Evolutionary conservation across 2,888 invertebrate species (phyloP).

Genomic region (Dinocampus coccinellae): DNA sequence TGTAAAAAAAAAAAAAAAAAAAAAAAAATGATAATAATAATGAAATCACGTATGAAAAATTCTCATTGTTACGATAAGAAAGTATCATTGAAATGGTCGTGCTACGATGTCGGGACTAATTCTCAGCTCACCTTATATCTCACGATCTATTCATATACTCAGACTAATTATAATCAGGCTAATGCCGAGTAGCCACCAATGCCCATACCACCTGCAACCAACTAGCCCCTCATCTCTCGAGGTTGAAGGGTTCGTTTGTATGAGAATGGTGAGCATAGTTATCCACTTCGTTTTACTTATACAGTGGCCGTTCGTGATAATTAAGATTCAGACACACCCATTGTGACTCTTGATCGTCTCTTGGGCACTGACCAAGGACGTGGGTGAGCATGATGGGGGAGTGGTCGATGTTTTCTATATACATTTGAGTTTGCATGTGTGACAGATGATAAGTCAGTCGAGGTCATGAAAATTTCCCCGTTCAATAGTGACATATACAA

Average conservation of each 20-base stretch:
- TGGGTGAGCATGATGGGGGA: conserved; percentile 51
- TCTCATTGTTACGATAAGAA: background rate
- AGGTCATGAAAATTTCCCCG: background rate
- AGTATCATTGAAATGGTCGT: background rate
- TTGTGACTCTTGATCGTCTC: conserved; percentile 62
- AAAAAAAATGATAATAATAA: too few species aligned
- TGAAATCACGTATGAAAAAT: background rate
- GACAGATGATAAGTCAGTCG: background rate
- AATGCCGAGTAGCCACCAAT: conserved; percentile 61
- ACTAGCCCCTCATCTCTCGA: conserved; percentile 26
- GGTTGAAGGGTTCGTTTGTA: conserved; percentile 32
- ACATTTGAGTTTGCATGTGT: conserved; percentile 21
- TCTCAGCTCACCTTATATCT: conserved; percentile 60
- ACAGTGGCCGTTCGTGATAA: conserved; percentile 54
- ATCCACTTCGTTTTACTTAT: conserved; percentile 34
- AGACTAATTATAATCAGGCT: conserved; percentile 70
- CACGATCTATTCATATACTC: conserved; percentile 65
- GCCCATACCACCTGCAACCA: conserved; percentile 34
- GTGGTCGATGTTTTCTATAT: conserved; percentile 54
- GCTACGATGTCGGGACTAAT: conserved; percentile 9
- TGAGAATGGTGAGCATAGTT: conserved; percentile 16
- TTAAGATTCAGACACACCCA: conserved; percentile 70
- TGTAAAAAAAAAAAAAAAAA: too few species aligned
- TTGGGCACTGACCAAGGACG: conserved; percentile 60
- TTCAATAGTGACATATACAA: background rate